A percentile compares a stretch with the other conserved stretches of the same genome.
phyloP scores from a whole-genome alignment of 1,140 invertebrate species.

The Drosophila kohkoa region DNA sequence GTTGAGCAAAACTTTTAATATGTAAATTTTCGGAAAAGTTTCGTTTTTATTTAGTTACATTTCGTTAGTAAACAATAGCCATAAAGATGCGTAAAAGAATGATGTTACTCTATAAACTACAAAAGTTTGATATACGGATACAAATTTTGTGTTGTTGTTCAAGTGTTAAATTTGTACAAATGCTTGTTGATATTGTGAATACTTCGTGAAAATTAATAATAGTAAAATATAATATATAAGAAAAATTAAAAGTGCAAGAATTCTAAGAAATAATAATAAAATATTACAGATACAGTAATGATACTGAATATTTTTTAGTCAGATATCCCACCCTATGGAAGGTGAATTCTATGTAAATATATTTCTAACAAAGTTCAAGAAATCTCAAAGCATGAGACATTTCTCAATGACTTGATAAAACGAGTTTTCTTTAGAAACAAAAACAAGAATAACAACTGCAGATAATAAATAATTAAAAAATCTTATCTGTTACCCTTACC shows the following conservation, averaged over 20 bases:
- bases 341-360: not conserved
- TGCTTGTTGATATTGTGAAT: not conserved
- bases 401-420: slow-evolving; percentile 16
- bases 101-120: not conserved
- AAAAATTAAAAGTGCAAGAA: not conserved
- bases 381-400: slow-evolving; percentile 4
- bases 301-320: not conserved
- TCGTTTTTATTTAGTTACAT: slow-evolving; percentile 11
- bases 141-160: not conserved
- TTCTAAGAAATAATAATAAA: not conserved
- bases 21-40: slow-evolving; percentile 3
- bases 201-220: not conserved
- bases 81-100: not conserved
- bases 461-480: slow-evolving; percentile 53
- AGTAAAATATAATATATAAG: not conserved
- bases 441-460: slow-evolving; percentile 1
- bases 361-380: slow-evolving; percentile 1
- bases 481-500: slow-evolving; percentile 31
- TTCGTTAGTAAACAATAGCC: not conserved
- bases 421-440: slow-evolving; percentile 16
- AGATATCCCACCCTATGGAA: no score
- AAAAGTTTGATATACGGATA: no score
- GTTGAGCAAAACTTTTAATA: slow-evolving; percentile 6
- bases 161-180: not conserved
- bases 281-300: not conserved